These are phyloP conservation scores for Nasonovia ribisnigri DNA, from an alignment of 2,888 invertebrate genomes.

Conservation along the genomic window DNA sequence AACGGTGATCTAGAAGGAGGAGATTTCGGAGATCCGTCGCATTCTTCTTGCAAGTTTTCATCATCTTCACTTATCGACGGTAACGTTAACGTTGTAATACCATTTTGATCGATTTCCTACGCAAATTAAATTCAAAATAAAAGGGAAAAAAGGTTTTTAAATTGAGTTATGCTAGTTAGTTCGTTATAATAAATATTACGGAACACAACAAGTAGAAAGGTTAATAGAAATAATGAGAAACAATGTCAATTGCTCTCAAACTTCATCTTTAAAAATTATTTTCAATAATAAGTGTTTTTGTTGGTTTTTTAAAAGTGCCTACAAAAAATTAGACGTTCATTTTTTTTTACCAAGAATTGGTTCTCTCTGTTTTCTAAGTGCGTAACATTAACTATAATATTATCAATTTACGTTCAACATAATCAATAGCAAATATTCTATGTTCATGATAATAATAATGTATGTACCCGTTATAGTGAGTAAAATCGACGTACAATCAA, in stretches of 20 bases:
- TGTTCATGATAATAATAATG: not conserved
- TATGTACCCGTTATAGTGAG: not conserved
- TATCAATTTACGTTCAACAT: not conserved
- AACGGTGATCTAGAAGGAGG: constrained; percentile 77
- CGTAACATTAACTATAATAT: not conserved
- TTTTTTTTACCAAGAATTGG: not conserved
- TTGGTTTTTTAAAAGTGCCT: not conserved
- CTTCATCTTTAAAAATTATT: constrained; percentile 1
- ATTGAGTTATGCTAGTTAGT: constrained; percentile 4
- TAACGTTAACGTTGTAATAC: constrained; percentile 84
- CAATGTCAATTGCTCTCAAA: not conserved
- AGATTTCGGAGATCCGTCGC: constrained; percentile 76
- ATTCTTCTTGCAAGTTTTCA: constrained; percentile 85
- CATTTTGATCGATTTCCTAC: constrained; percentile 81
- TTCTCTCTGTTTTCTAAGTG: not conserved
- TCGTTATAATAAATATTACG: constrained; percentile 37
- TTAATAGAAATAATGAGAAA: not conserved
- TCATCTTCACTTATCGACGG: constrained; percentile 97
- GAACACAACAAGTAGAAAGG: not conserved
- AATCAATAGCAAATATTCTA: not conserved
- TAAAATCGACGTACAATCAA: not conserved
- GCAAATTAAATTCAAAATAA: constrained; percentile 69
- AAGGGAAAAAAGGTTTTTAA: constrained; percentile 56
- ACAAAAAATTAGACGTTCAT: not conserved
- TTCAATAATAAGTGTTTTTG: not conserved